phyloP scores from a whole-genome alignment of 2,888 invertebrate species.

The Isoperla grammatica region DNA sequence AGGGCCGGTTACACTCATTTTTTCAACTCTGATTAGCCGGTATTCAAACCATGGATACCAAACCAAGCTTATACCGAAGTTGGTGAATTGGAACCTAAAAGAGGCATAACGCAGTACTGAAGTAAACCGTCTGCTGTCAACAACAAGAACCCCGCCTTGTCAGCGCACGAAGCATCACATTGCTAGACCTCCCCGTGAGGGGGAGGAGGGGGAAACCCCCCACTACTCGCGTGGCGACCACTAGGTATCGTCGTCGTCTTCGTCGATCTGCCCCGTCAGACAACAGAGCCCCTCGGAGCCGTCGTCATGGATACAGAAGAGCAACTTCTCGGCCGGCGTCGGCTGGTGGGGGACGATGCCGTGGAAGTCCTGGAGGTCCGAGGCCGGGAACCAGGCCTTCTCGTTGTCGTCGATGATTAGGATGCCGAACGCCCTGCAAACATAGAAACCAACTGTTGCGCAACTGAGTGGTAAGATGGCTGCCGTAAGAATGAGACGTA shows the following conservation, averaged over 20 bases:
- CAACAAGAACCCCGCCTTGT: neutral
- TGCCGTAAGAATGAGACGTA: no score
- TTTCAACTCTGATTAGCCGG: no score
- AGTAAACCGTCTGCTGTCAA: no score
- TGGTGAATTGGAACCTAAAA: no score
- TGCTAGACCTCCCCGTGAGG: neutral
- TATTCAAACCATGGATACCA: no score
- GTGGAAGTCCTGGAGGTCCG: slow-evolving; percentile 82
- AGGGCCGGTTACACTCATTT: no score
- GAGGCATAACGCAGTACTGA: no score
- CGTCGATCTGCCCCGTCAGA: slow-evolving; percentile 56
- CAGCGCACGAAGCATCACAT: neutral
- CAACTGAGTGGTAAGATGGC: no score
- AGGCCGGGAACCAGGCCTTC: slow-evolving; percentile 88
- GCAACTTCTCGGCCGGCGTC: slow-evolving; percentile 65
- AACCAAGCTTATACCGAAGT: no score
- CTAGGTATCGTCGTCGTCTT: slow-evolving; percentile 45
- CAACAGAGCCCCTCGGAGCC: slow-evolving; percentile 80
- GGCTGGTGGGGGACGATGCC: slow-evolving; percentile 81
- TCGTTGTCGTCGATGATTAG: slow-evolving; percentile 81
- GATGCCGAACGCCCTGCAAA: slow-evolving; percentile 67
- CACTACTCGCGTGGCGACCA: neutral
- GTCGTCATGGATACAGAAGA: slow-evolving; percentile 80
- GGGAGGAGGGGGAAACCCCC: neutral
- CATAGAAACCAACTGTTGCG: no score